A percentile compares a stretch with the other conserved stretches of the same genome.
Evolutionary conservation across 2,113 vertebrate genomes (phyloP).

Genomic region (Scolopax mira): DNA sequence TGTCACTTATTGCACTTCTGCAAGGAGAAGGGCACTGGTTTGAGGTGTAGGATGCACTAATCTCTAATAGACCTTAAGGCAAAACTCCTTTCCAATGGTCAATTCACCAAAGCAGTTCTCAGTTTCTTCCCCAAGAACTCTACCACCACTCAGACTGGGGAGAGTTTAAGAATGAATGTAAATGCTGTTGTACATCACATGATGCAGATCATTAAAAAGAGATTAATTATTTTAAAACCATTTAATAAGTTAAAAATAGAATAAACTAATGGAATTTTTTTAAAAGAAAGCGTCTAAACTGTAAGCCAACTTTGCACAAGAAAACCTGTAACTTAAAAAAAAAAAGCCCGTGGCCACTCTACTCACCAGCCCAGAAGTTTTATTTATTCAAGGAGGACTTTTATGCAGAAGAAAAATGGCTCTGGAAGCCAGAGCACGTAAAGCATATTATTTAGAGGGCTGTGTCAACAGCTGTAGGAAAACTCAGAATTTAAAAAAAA

Average conservation of each 20-base stretch:
- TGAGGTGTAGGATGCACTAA: not conserved
- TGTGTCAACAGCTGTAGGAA: not conserved
- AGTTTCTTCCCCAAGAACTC: not conserved
- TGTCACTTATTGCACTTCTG: not conserved
- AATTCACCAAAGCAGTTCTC: not conserved
- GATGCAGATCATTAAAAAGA: not conserved
- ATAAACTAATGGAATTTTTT: not conserved
- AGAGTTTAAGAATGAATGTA: not conserved
- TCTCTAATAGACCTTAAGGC: not conserved
- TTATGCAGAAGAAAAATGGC: not conserved
- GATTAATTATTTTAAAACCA: not conserved
- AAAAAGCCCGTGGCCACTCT: rapidly evolving
- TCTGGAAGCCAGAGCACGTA: not conserved
- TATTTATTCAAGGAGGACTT: not conserved
- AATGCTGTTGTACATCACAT: not conserved
- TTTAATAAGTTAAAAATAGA: not conserved
- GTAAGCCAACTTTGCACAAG: not conserved
- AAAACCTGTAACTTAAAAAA: not conserved
- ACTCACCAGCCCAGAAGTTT: not conserved
- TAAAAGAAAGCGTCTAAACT: not conserved
- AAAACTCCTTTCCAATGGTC: not conserved
- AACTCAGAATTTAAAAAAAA: not conserved
- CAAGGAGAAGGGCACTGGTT: not conserved
- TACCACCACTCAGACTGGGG: not conserved
- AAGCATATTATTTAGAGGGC: not conserved